phyloP scores from a whole-genome alignment of 1,140 invertebrate genomes.

The Drosophila erecta region DNA sequence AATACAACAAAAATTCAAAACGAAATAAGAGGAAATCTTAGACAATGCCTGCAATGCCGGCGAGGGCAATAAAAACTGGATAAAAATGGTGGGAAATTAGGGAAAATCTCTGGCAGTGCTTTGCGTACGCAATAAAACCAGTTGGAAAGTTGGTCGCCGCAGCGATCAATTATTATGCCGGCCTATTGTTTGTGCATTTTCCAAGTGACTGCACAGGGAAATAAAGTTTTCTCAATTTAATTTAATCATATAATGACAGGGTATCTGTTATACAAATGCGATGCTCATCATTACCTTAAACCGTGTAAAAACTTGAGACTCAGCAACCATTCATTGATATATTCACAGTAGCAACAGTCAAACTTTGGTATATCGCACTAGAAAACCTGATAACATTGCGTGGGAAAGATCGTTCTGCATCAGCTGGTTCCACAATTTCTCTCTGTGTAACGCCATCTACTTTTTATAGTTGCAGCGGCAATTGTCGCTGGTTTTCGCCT shows the following conservation, averaged over 20 bases:
- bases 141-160: conserved; percentile 61
- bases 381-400: not conserved
- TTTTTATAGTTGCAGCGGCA: conserved; percentile 22
- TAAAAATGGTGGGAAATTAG: conserved; percentile 52
- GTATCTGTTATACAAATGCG: not conserved
- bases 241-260: not conserved
- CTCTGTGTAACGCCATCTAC: not conserved
- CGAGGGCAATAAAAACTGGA: conserved; percentile 67
- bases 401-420: too few relatives aligned
- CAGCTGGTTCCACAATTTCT: not conserved
- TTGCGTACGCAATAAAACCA: conserved; percentile 48
- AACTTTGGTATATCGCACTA: not conserved
- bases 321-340: not conserved
- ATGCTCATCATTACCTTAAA: too few relatives aligned
- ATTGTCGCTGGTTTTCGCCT: conserved; percentile 71
- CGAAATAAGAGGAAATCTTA: conserved; percentile 51
- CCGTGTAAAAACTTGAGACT: too few relatives aligned
- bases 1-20: conserved; percentile 30
- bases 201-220: conserved; percentile 50
- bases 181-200: conserved; percentile 67
- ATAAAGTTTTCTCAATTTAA: conserved; percentile 4
- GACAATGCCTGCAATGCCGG: conserved; percentile 40
- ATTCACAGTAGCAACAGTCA: not conserved
- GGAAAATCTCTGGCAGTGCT: conserved; percentile 18
- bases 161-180: conserved; percentile 66